Evolutionary conservation across 2,113 vertebrate genomes (phyloP).

Genomic region (Corapipo altera): DNA sequence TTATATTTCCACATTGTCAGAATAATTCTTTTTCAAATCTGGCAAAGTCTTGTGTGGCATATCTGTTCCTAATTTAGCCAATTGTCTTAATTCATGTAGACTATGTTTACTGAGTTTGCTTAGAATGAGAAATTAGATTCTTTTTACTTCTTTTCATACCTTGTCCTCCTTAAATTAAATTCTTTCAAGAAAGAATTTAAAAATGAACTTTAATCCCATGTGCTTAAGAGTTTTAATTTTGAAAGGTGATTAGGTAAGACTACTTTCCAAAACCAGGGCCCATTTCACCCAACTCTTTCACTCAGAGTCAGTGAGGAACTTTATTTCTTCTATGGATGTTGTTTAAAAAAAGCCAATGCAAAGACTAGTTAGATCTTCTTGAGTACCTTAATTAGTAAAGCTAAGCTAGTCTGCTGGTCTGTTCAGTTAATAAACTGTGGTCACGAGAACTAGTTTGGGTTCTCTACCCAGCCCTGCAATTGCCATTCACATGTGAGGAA

Average conservation of each 20-base stretch:
- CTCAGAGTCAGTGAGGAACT: background rate
- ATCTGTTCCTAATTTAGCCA: background rate
- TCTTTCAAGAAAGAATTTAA: background rate
- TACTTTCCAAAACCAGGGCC: background rate
- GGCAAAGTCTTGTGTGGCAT: background rate
- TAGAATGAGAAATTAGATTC: background rate
- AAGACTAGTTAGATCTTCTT: background rate
- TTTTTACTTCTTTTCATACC: background rate
- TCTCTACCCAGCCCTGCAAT: background rate
- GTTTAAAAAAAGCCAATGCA: background rate
- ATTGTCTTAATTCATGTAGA: background rate
- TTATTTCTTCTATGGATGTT: background rate
- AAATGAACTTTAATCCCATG: background rate
- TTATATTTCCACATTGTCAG: background rate
- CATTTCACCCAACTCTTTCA: background rate
- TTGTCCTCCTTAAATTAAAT: background rate
- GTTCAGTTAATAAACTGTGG: background rate
- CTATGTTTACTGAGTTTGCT: background rate
- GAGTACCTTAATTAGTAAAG: background rate
- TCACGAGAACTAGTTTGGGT: fast-evolving
- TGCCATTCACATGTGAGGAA: background rate
- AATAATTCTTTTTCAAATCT: conserved; percentile 16
- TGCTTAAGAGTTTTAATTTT: background rate
- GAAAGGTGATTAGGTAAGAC: background rate
- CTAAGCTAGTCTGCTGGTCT: background rate